These are phyloP conservation scores for Nomada hirtipes DNA, from an alignment of 2,888 invertebrate species.

Conservation along the genomic window DNA sequence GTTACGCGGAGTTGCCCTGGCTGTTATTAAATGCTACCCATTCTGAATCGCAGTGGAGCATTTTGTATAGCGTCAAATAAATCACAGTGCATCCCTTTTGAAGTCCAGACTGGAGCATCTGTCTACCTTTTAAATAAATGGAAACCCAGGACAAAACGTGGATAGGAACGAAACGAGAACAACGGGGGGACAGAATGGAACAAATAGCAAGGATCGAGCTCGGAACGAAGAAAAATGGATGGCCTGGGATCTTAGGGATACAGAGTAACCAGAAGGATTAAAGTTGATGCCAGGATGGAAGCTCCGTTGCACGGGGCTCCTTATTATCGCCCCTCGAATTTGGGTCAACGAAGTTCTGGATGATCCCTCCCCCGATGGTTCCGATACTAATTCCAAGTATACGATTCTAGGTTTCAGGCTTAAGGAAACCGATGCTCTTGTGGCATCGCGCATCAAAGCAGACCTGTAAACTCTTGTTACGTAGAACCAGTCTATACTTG, in stretches of 20 bases:
- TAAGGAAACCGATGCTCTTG: slow-evolving; percentile 10
- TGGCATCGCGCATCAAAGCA: background rate
- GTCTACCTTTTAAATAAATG: background rate
- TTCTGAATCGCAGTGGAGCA: background rate
- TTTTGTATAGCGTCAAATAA: background rate
- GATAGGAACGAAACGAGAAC: background rate
- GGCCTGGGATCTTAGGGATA: slow-evolving; percentile 25
- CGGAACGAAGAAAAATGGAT: slow-evolving; percentile 47
- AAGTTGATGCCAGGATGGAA: slow-evolving; percentile 23
- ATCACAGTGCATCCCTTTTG: background rate
- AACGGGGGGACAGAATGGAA: background rate
- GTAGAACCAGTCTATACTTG: background rate
- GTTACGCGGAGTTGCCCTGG: background rate
- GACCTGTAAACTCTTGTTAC: background rate
- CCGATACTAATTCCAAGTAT: background rate
- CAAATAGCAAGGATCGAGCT: slow-evolving; percentile 31
- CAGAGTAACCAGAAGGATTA: slow-evolving; percentile 51
- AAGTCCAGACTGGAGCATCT: background rate
- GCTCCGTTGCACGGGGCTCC: slow-evolving; percentile 22
- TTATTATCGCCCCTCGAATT: slow-evolving; percentile 50
- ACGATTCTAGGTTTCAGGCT: background rate
- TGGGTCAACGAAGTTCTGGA: slow-evolving; percentile 46
- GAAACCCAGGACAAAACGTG: slow-evolving; percentile 19
- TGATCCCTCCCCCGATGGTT: slow-evolving; percentile 2
- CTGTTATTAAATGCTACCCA: slow-evolving; percentile 13